Conservation (phyloP, 37 sponge, comb jelly and placozoan species). For the Beroe forskalii region DNA sequence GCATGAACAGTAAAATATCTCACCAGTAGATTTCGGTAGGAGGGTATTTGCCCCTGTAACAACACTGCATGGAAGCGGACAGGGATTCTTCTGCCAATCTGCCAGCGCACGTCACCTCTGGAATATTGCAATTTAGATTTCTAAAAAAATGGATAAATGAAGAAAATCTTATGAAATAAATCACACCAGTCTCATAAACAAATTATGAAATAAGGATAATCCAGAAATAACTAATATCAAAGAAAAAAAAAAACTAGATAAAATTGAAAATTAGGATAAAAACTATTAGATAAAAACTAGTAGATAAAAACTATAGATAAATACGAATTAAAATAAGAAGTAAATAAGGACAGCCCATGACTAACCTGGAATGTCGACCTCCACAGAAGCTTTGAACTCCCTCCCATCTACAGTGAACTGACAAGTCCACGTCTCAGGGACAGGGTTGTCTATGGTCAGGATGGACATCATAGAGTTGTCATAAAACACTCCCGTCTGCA, state of each 20-base stretch:
- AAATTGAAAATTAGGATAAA: too few species aligned
- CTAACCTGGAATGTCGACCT: background rate
- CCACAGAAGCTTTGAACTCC: background rate
- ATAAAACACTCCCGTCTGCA: background rate
- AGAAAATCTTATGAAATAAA: too few species aligned
- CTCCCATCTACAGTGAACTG: background rate
- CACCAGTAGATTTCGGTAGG: background rate
- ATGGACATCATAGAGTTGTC: slow-evolving; percentile 38
- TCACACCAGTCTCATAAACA: too few species aligned
- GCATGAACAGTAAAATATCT: background rate
- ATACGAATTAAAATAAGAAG: too few species aligned
- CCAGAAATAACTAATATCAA: too few species aligned
- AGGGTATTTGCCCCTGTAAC: background rate
- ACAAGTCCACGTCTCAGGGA: background rate
- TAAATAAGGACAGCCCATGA: too few species aligned
- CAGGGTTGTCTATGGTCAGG: background rate
- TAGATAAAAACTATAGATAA: too few species aligned
- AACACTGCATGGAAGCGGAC: background rate
- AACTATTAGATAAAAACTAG: too few species aligned
- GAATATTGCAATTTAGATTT: too few species aligned
- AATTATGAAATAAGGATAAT: too few species aligned
- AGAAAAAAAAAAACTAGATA: too few species aligned
- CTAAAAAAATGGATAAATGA: too few species aligned
- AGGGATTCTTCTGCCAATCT: background rate
- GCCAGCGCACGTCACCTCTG: background rate